Conservation (phyloP, 2,797 vertebrate genomes). For the Hippoglossus hippoglossus region DNA sequence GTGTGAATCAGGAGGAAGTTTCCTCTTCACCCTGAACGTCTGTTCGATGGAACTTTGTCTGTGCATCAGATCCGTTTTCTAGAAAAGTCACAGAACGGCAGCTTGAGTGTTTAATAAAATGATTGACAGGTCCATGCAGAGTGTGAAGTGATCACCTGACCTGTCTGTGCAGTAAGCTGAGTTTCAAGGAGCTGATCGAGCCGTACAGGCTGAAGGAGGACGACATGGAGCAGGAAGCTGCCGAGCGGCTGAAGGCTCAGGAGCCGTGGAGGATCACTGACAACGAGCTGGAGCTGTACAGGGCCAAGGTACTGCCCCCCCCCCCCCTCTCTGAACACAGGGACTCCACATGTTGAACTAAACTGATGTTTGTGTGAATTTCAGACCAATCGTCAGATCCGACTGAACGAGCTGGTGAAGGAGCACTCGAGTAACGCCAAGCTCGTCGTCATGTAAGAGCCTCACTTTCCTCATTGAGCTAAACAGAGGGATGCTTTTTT, state of each 20-base stretch:
- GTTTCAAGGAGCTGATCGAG: constrained; percentile 95
- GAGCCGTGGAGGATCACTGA: constrained; percentile 98
- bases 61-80: neutral
- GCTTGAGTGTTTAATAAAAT: no score
- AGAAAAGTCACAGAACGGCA: no score
- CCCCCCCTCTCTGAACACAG: neutral
- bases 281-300: constrained; percentile 97
- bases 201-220: constrained; percentile 95
- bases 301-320: constrained; percentile 87
- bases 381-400: constrained; percentile 95
- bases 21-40: no score
- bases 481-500: no score
- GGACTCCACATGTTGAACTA: no score
- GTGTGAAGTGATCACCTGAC: no score
- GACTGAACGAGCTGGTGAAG: constrained; percentile 95
- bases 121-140: no score
- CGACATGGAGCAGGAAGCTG: constrained; percentile 95
- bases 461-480: no score
- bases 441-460: constrained; percentile 96
- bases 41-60: neutral
- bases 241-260: constrained; percentile 94
- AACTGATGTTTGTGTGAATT: constrained; percentile 38
- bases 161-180: constrained; percentile 84
- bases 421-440: constrained; percentile 94
- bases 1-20: no score